Conservation (phyloP, 2,113 vertebrate genomes). For the Microtus ochrogaster region DNA sequence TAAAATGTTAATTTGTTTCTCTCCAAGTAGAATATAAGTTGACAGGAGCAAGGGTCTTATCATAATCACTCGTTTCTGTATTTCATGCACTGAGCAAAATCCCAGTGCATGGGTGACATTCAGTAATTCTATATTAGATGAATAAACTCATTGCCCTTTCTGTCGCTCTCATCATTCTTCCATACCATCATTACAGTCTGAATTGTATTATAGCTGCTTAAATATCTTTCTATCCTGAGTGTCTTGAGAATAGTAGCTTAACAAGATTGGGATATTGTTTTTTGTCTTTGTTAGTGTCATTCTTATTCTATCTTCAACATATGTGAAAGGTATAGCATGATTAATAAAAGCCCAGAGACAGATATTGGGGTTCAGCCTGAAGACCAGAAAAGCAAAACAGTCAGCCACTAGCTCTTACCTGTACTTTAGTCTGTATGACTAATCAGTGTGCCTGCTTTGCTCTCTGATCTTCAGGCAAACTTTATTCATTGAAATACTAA, state of each 20-base stretch:
- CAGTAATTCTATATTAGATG: neutral
- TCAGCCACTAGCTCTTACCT: no score
- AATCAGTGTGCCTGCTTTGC: no score
- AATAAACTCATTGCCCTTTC: neutral
- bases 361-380: no score
- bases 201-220: neutral
- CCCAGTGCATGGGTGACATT: neutral
- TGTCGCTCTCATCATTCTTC: neutral
- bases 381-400: no score
- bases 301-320: neutral
- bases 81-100: neutral
- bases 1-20: neutral
- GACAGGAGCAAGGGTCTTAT: neutral
- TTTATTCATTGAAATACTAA: no score
- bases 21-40: neutral
- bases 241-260: constrained; percentile 27
- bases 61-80: neutral
- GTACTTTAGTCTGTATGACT: no score
- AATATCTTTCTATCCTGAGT: neutral
- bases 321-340: neutral
- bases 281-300: neutral
- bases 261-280: neutral
- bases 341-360: no score
- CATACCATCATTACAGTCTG: neutral
- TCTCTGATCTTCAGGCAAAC: no score